Conservation (phyloP, 2,797 vertebrate genomes). For the Hydrolagus colliei region DNA sequence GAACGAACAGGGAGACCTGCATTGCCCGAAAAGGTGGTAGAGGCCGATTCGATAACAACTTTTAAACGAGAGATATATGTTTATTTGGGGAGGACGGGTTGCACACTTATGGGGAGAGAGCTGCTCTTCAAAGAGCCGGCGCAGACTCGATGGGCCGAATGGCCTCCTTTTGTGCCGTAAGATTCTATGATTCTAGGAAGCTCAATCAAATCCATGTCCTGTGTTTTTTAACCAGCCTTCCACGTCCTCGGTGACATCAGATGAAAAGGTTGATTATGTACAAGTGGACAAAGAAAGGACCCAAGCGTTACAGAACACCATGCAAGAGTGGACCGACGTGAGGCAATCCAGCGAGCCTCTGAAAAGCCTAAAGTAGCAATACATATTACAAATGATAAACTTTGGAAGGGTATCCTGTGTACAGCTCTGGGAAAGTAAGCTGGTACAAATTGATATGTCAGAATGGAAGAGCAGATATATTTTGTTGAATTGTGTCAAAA, state of each 20-base stretch:
- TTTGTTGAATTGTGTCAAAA: slow-evolving; percentile 23
- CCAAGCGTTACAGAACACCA: slow-evolving; percentile 89
- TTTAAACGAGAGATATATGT: too few species aligned
- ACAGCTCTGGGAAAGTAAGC: not conserved
- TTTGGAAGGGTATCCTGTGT: not conserved
- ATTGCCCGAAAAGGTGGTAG: too few species aligned
- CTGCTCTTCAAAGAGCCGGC: too few species aligned
- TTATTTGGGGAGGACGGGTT: too few species aligned
- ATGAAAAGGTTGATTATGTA: slow-evolving; percentile 96
- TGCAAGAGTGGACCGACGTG: slow-evolving; percentile 98
- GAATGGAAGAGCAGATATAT: not conserved
- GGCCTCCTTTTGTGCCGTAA: too few species aligned
- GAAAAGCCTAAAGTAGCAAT: slow-evolving; percentile 78
- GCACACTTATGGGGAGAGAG: too few species aligned
- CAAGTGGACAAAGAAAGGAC: slow-evolving; percentile 98
- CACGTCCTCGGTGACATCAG: slow-evolving; percentile 85
- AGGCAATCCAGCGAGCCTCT: slow-evolving; percentile 85
- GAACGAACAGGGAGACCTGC: too few species aligned
- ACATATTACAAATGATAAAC: slow-evolving; percentile 7
- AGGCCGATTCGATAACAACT: too few species aligned
- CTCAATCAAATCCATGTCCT: not conserved
- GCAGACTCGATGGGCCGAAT: too few species aligned
- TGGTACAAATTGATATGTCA: not conserved
- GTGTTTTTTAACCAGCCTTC: slow-evolving; percentile 67
- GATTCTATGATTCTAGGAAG: too few species aligned